phyloP scores from a whole-genome alignment of 2,888 invertebrate species.

The Folsomia candida region DNA sequence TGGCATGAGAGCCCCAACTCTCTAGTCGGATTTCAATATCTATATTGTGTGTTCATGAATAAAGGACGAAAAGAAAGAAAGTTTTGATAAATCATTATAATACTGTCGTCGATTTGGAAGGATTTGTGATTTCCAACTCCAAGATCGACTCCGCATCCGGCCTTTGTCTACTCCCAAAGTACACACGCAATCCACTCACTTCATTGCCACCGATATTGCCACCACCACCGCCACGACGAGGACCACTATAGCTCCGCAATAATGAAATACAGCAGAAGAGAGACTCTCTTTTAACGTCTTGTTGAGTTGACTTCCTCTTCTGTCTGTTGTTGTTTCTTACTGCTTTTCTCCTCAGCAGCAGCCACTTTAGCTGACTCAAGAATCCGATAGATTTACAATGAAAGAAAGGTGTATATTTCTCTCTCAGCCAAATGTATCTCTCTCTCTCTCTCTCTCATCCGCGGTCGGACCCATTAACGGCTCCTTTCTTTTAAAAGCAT shows the following conservation, averaged over 20 bases:
- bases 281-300: constrained; percentile 12
- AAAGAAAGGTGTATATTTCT: constrained; percentile 39
- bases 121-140: constrained; percentile 45
- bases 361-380: constrained; percentile 29
- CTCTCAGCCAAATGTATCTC: constrained; percentile 29
- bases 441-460: constrained; percentile 16
- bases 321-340: constrained; percentile 3
- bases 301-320: not conserved
- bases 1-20: constrained; percentile 26
- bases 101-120: constrained; percentile 50
- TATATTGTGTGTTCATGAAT: constrained; percentile 21
- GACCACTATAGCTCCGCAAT: not conserved
- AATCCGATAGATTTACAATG: constrained; percentile 49
- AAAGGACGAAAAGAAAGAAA: constrained; percentile 43
- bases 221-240: not conserved
- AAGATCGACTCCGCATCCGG: constrained; percentile 28
- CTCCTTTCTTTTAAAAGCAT: constrained; percentile 51
- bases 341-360: constrained; percentile 8
- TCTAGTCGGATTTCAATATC: constrained; percentile 48
- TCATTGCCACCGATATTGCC: not conserved
- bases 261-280: constrained; percentile 1
- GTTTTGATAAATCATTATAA: constrained; percentile 52
- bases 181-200: not conserved
- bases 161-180: constrained; percentile 11
- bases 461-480: constrained; percentile 49